Evolutionary conservation across 2,888 invertebrate species (phyloP).

Genomic region (Coleophora flavipennella): DNA sequence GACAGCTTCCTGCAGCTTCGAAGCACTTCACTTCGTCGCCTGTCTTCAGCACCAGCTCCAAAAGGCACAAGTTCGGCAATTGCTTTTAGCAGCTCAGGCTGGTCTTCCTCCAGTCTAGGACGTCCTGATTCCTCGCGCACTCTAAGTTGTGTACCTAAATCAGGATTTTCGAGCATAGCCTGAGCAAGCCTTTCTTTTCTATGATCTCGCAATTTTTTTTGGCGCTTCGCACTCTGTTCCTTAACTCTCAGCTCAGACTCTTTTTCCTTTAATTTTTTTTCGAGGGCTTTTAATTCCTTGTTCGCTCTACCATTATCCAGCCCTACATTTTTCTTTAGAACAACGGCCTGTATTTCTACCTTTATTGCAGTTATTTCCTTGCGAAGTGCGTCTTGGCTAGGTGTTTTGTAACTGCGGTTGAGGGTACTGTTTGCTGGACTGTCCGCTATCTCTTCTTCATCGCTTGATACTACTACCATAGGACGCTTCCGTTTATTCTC

Average conservation of each 20-base stretch:
- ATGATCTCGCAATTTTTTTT: not conserved
- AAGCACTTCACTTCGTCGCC: conserved; percentile 12
- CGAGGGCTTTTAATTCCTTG: too few species aligned
- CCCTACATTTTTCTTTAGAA: not conserved
- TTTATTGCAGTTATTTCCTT: too few species aligned
- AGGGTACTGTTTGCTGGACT: too few species aligned
- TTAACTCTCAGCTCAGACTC: too few species aligned
- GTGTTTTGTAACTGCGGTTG: too few species aligned
- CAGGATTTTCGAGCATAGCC: not conserved
- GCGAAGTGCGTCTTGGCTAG: too few species aligned
- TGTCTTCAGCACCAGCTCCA: conserved; percentile 24
- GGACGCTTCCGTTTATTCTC: too few species aligned
- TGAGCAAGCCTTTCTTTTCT: not conserved
- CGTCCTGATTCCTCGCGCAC: conserved; percentile 16
- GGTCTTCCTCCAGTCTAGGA: conserved; percentile 23
- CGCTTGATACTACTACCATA: too few species aligned
- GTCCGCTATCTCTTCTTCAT: too few species aligned
- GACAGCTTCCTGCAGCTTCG: conserved; percentile 15
- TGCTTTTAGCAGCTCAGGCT: conserved; percentile 24
- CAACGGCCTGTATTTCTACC: not conserved
- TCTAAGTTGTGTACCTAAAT: not conserved
- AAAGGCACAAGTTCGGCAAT: conserved; percentile 26
- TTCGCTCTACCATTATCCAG: conserved; percentile 4
- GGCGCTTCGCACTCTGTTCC: too few species aligned
- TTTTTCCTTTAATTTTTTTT: too few species aligned